Evolutionary conservation across 2,888 invertebrate genomes (phyloP).

Genomic region (Trimorus sp.): DNA sequence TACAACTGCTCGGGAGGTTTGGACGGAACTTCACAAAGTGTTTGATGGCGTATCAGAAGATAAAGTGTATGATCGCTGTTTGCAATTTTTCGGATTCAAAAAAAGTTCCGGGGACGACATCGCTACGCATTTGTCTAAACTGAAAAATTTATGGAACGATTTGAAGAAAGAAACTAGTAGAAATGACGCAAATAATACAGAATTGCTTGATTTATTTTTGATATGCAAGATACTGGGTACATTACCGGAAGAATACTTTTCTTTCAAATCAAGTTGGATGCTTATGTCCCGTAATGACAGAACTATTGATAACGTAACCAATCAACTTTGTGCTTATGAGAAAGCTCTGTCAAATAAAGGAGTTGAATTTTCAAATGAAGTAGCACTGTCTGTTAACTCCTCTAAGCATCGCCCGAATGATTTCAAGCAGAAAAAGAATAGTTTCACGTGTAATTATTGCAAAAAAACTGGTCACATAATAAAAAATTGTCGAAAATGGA

Average conservation of each 20-base stretch:
- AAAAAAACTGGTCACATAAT: conserved; percentile 62
- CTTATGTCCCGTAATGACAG: conserved; percentile 37
- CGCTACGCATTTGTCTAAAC: conserved; percentile 19
- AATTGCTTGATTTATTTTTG: conserved; percentile 32
- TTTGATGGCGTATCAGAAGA: conserved; percentile 22
- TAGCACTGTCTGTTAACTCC: neutral
- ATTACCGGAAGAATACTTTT: conserved; percentile 43
- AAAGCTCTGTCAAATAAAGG: conserved; percentile 3
- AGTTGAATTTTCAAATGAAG: neutral
- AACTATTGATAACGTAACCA: conserved; percentile 36
- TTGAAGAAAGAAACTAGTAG: conserved; percentile 19
- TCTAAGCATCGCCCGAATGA: no score
- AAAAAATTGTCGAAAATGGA: conserved; percentile 31
- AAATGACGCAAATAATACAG: conserved; percentile 7
- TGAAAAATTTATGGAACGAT: conserved; percentile 24
- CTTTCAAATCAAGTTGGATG: conserved; percentile 50
- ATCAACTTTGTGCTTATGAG: conserved; percentile 42
- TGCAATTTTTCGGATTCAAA: conserved; percentile 19
- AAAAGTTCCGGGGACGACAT: conserved; percentile 8
- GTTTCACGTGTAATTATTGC: conserved; percentile 66
- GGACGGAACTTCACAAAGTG: conserved; percentile 12
- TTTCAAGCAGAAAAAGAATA: neutral
- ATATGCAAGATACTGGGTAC: conserved; percentile 65
- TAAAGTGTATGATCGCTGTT: conserved; percentile 23
- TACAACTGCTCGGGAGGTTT: conserved; percentile 1